phyloP scores from a whole-genome alignment of 2,113 vertebrate species.

The Syngnathus floridae region DNA sequence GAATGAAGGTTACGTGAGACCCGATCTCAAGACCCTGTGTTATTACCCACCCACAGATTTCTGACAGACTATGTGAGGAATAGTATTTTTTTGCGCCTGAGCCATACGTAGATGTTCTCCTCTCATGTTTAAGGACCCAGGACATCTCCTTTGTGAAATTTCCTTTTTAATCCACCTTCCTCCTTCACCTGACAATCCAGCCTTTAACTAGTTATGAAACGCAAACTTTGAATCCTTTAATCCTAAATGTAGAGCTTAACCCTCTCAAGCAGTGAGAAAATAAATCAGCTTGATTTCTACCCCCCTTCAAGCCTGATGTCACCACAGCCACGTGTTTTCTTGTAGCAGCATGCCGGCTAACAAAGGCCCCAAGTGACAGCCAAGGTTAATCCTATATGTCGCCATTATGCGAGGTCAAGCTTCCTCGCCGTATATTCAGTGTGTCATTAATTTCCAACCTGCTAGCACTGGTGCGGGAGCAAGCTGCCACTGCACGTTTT shows the following conservation, averaged over 20 bases:
- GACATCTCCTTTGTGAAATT: conserved; percentile 35
- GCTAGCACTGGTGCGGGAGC: conserved; percentile 74
- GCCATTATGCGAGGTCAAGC: conserved; percentile 75
- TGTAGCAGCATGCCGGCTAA: conserved; percentile 57
- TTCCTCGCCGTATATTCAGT: conserved; percentile 73
- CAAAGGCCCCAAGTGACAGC: conserved; percentile 71
- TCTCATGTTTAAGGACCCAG: conserved; percentile 37
- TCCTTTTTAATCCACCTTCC: conserved; percentile 53
- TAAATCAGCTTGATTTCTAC: conserved; percentile 53
- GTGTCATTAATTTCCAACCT: conserved; percentile 86
- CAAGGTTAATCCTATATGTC: conserved; percentile 80
- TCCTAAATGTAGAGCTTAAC: conserved; percentile 67
- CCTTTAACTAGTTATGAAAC: conserved; percentile 58
- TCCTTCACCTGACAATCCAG: conserved; percentile 32
- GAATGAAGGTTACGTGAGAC: too few relatives aligned
- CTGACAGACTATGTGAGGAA: too few relatives aligned
- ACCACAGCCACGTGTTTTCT: conserved; percentile 52
- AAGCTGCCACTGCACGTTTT: conserved; percentile 39
- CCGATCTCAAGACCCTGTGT: too few relatives aligned
- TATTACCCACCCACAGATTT: too few relatives aligned
- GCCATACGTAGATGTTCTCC: conserved; percentile 7
- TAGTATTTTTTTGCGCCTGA: not conserved
- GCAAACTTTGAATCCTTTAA: conserved; percentile 67
- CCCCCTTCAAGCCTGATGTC: conserved; percentile 42
- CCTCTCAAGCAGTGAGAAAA: conserved; percentile 55